These are phyloP conservation scores for Cheilosia vulpina DNA, from an alignment of 2,888 invertebrate species.

Conservation along the genomic window DNA sequence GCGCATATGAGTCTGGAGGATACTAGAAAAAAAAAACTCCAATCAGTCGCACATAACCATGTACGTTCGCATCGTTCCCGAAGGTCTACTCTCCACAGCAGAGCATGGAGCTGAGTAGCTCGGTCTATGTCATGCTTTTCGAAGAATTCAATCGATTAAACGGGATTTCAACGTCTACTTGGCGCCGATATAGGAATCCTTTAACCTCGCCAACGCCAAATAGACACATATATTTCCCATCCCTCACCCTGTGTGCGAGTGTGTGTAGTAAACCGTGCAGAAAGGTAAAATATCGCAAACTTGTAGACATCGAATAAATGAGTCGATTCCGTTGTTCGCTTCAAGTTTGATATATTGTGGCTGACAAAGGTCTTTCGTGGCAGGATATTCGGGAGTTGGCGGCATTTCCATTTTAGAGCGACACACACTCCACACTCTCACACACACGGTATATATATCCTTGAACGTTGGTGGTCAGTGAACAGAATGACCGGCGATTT, in stretches of 20 bases:
- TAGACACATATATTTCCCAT: slow-evolving; percentile 36
- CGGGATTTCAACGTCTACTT: slow-evolving; percentile 77
- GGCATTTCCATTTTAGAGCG: slow-evolving; percentile 39
- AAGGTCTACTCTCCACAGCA: neutral
- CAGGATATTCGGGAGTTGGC: slow-evolving; percentile 59
- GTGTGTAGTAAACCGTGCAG: slow-evolving; percentile 74
- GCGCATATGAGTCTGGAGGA: slow-evolving; percentile 28
- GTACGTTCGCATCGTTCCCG: neutral
- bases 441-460: neutral
- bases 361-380: slow-evolving; percentile 66
- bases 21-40: slow-evolving; percentile 28
- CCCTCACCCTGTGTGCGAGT: slow-evolving; percentile 24
- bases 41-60: slow-evolving; percentile 19
- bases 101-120: slow-evolving; percentile 55
- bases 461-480: slow-evolving; percentile 39
- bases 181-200: slow-evolving; percentile 77
- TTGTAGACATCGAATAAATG: slow-evolving; percentile 78
- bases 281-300: slow-evolving; percentile 77
- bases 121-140: slow-evolving; percentile 24
- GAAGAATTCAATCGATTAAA: slow-evolving; percentile 77
- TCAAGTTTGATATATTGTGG: slow-evolving; percentile 74
- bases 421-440: neutral
- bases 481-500: slow-evolving; percentile 49
- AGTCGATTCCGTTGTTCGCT: slow-evolving; percentile 76
- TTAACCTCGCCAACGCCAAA: slow-evolving; percentile 64